Base-by-base conservation (phyloP, 1,140 invertebrate genomes). In the Archivesica marissinica region DNA sequence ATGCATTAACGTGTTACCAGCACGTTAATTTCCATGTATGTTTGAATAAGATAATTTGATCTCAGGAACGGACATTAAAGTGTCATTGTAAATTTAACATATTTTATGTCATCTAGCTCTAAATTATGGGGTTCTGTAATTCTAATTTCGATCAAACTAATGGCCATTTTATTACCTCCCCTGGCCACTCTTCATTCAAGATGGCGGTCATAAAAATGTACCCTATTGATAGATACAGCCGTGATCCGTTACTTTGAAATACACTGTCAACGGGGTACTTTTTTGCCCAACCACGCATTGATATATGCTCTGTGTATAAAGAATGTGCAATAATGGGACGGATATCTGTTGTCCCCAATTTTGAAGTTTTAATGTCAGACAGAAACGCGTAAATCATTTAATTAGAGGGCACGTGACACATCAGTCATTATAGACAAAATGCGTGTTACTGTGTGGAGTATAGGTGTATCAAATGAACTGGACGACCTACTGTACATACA, bases 1-100 rank as follows among this genome's bases (percentile, higher is more conserved):
- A 64, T 35, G 9, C 23, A 61, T 61, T 66, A 66, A 35, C 17
- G 20, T 28, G 2, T n/a, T 72, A 38, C 35, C 44, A 25, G 56
- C 76, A 64, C 59, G 76, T 78, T 64, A n/a, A n/a, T n/a, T 44
- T 35, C 44, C 35, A 44, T 33, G 39, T 44, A 78, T 3, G 33
- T 38, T 17, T 30, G n/a, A 41, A 70, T 33, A 39, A 50, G 79
- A 52, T 72, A 72, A 72, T 81, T 81, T 72, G 47, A 50, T 56
- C 38, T 56, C 64, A 72, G 59, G 44, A 23, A 56, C 28, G 15
- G 54, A 23, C 70, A 83, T 83, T 74, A 83, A 83, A 83, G 80
- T 83, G 80, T 83, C 80, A 83, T 75, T 74, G 54, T 72, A 74
- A 83, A 83, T 83, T 83, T 59, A 74, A 59, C 68, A 70, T 68